Base-by-base conservation (phyloP, 2,797 vertebrate species). In the Brachymystax lenok region DNA sequence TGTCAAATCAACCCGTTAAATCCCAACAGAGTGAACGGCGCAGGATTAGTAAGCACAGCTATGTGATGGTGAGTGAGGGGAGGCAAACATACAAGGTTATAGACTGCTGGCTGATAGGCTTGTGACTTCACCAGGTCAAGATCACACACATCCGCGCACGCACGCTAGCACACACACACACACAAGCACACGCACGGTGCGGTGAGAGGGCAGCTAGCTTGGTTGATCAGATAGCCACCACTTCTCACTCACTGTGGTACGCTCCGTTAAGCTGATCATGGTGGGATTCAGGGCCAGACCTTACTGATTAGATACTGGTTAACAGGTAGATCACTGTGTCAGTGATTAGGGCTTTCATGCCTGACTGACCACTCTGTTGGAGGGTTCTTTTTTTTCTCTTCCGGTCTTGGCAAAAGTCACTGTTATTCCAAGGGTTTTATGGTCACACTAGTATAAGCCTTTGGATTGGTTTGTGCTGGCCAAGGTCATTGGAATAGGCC, bases 61-160 rank as follows among this genome's bases (percentile, higher is more conserved):
- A 17, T 40, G 30, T 68, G 66, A 46, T 10, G 40, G 40, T 46
- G 40, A 46, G 40, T 46, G 40, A 46, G 40, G n/a, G 40, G 56
- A 33, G 7, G 19, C 24, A 51, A 59, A 71, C 51, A 61, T 33
- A 10, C 67, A n/a, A 75, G 77, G 12, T 35, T 67, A 73, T 4
- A 35, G 3, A 10, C 56, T 67, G 19, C 61, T 52, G 71, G 30
- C 50, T 82, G 79, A 77, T 67, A 67, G 69, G 71, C 75, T 71
- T 71, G 61, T 74, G 67, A 21, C 69, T 46, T 24, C 19, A 61
- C 27, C 28, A 8, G 59, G 59, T 24, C 12, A 64, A 40, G 59
- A 33, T 24, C 59, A 63, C n/a, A 24, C 10, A 21, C 54, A 59
- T 2, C 21, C 7, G 0, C 56, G 5, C n/a, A 59, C 56, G 19